Evolutionary conservation across 2,797 vertebrate species (phyloP), one percentile per base, ranked within the genome.

Genomic region (Acipenser ruthenus): DNA sequence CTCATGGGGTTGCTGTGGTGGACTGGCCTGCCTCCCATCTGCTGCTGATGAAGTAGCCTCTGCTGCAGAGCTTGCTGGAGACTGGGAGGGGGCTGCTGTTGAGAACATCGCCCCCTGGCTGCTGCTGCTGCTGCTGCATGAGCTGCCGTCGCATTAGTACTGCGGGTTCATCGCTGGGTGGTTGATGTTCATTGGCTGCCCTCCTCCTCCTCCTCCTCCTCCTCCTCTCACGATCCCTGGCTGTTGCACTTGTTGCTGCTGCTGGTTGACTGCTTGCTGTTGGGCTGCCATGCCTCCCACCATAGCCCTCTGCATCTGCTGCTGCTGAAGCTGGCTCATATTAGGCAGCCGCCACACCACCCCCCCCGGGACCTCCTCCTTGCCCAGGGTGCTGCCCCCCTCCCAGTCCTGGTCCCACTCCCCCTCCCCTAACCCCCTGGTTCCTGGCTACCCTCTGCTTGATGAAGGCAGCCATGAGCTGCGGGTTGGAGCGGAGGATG

Each of bases 381-480:
- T 37, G 23, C 23, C 23, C 23, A 37, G 23, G 23, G 23, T 87
- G 87, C 70, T 85, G 86, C 48, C 80, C 60, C 87, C 87, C 0
- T 90, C 89, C 71, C 95, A 94, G n/a, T 88, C 91, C 81, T 93
- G 90, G 1, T 93, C 13, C 77, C 58, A 71, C 87, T 18, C 83
- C 70, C 4, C 80, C 73, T 47, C 80, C 83, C 72, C 0, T 8
- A 18, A 18, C 15, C 15, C 86, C 72, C 69, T 89, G 90, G 2
- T 99, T 98, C 76, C 95, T 95, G 68, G 94, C 93, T 0, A 94
- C 93, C 63, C 94, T 84, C 82, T 99, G 95, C 78, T 99, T 98
- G 77, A 98, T 99, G 74, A 98, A 99, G 6, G 95, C 94, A 0
- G 95, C 95, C 90, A 99, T 91, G 71, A 99, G 89, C 80, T 96